Conservation (phyloP, 2,113 vertebrate species). For the Xiphophorus couchianus region DNA sequence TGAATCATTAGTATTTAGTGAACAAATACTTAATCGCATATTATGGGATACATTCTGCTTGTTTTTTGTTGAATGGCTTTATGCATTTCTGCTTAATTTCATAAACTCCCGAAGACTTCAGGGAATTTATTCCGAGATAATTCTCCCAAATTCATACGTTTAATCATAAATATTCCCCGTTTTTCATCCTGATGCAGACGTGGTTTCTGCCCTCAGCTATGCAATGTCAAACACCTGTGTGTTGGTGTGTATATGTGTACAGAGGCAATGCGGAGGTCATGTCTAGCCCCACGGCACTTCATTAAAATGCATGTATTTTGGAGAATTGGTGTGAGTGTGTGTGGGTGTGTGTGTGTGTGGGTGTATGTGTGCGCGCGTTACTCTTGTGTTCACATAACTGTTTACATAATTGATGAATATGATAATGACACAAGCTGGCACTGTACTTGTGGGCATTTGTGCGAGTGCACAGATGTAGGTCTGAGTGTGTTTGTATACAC, state of each 20-base stretch:
- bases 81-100: background rate
- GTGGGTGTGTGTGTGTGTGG: too few relatives aligned
- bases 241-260: conserved; percentile 15
- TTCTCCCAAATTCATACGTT: conserved; percentile 13
- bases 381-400: conserved; percentile 76
- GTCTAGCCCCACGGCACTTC: conserved; percentile 71
- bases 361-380: conserved; percentile 25
- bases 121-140: background rate
- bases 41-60: background rate
- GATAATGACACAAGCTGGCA: conserved; percentile 83
- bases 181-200: conserved; percentile 34
- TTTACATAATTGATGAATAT: conserved; percentile 87
- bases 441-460: conserved; percentile 60
- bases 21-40: conserved; percentile 7
- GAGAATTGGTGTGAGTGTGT: conserved; percentile 37
- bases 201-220: conserved; percentile 45
- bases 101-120: background rate
- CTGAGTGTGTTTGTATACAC: conserved; percentile 6
- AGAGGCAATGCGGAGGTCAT: conserved; percentile 69
- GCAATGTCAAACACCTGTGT: conserved; percentile 55
- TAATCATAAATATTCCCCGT: background rate
- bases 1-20: background rate
- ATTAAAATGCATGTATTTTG: conserved; percentile 79
- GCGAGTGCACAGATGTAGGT: conserved; percentile 31
- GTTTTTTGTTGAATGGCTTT: background rate